Evolutionary conservation across 2,888 invertebrate genomes (phyloP), one percentile per base, ranked within the genome.

Genomic region (Dyspetes luteomarginatus): DNA sequence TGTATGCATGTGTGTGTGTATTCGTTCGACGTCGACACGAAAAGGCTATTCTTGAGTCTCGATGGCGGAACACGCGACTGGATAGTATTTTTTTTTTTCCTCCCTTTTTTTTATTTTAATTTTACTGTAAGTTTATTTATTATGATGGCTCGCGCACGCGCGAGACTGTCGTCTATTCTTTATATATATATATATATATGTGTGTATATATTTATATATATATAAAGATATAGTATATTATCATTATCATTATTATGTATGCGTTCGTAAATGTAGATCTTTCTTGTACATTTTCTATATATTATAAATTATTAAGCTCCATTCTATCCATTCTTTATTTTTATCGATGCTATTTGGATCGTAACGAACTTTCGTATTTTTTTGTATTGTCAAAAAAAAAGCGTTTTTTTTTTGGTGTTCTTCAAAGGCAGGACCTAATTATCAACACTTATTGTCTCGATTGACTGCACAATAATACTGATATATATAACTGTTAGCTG

Each of bases 281-380:
- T 91, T 90, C 90, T 90, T 91, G 91, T 91, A 91, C 88, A 91
- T 91, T 91, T 88, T 90, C 85, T 87, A 87, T 86, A 88, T 87
- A 69, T 55, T 67, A 74, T 52, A 71, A 72, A 73, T 75, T 71
- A 75, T 75, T 75, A 71, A 69, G 74, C 56, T 22, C 26, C 69
- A 55, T n/a, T n/a, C n/a, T n/a, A n/a, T n/a, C n/a, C n/a, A n/a
- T n/a, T n/a, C n/a, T n/a, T n/a, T n/a, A n/a, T n/a, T n/a, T n/a
- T n/a, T n/a, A n/a, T n/a, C n/a, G n/a, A n/a, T n/a, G n/a, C n/a
- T n/a, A n/a, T n/a, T n/a, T n/a, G n/a, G n/a, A n/a, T 45, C 55
- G n/a, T 22, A 12, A 36, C 55, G 36, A n/a, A 22, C 55, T 9
- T 43, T 30, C 22, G 41, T 52, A 30, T 28, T 28, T 30, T 62